Evolutionary conservation across 2,113 vertebrate genomes (phyloP).

Genomic region (Perca fluviatilis): DNA sequence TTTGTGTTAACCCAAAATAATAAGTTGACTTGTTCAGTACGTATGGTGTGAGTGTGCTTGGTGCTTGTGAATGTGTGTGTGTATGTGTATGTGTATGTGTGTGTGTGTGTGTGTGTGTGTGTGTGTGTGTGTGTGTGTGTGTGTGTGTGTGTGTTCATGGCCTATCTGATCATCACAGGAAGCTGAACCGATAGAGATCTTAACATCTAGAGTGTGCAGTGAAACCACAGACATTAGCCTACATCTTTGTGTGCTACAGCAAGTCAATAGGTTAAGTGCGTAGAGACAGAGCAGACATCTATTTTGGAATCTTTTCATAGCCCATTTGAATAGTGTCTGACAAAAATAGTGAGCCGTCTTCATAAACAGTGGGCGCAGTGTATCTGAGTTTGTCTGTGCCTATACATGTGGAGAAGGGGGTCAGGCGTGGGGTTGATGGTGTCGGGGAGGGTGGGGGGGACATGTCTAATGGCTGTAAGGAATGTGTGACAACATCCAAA

Average conservation of each 20-base stretch:
- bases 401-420: constrained; percentile 20
- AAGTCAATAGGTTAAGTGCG: constrained; percentile 62
- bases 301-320: constrained; percentile 54
- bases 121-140: constrained; percentile 9
- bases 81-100: background rate
- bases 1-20: background rate
- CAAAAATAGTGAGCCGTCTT: constrained; percentile 58
- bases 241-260: constrained; percentile 67
- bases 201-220: constrained; percentile 69
- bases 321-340: constrained; percentile 34
- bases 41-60: background rate
- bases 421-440: constrained; percentile 18
- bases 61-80: background rate
- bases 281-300: constrained; percentile 55
- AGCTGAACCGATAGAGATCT: constrained; percentile 72
- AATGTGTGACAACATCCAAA: constrained; percentile 65
- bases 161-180: constrained; percentile 38
- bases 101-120: background rate
- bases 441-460: background rate
- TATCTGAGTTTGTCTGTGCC: constrained; percentile 35
- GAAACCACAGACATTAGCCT: constrained; percentile 63
- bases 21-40: background rate
- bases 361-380: constrained; percentile 55
- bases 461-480: constrained; percentile 57
- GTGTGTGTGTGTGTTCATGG: constrained; percentile 23